Percentiles rank a stretch among this genome's conserved stretches.
phyloP scores from a whole-genome alignment of 2,113 vertebrate species.

The Philantomba maxwellii region DNA sequence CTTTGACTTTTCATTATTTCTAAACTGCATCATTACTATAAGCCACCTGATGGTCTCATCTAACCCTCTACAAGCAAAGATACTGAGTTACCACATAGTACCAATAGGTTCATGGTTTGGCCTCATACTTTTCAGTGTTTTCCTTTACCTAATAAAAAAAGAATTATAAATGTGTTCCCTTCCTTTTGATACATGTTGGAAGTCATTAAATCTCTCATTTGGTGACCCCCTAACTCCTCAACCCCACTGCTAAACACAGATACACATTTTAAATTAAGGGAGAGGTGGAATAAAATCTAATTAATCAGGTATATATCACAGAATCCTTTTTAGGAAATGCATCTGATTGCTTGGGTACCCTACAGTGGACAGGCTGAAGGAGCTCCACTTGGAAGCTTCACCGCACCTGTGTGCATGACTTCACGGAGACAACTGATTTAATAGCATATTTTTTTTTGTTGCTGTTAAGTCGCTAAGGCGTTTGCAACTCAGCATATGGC shows the following conservation, averaged over 20 bases:
- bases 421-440: neutral
- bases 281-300: neutral
- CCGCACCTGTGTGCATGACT: neutral
- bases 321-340: neutral
- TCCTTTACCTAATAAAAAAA: neutral
- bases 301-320: neutral
- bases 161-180: neutral
- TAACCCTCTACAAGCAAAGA: neutral
- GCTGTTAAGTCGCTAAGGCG: neutral
- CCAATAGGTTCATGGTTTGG: neutral
- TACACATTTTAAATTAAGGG: neutral
- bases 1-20: neutral
- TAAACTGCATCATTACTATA: neutral
- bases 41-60: neutral
- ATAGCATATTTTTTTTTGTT: neutral
- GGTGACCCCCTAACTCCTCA: neutral
- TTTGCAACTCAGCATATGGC: neutral
- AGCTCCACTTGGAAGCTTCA: neutral
- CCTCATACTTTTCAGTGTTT: neutral
- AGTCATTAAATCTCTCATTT: neutral
- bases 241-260: neutral
- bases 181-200: neutral
- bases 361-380: neutral
- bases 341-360: neutral
- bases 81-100: neutral